Evolutionary conservation across 1,140 invertebrate genomes (phyloP), one percentile per base, ranked within the genome.

Genomic region (Cylas formicarius): DNA sequence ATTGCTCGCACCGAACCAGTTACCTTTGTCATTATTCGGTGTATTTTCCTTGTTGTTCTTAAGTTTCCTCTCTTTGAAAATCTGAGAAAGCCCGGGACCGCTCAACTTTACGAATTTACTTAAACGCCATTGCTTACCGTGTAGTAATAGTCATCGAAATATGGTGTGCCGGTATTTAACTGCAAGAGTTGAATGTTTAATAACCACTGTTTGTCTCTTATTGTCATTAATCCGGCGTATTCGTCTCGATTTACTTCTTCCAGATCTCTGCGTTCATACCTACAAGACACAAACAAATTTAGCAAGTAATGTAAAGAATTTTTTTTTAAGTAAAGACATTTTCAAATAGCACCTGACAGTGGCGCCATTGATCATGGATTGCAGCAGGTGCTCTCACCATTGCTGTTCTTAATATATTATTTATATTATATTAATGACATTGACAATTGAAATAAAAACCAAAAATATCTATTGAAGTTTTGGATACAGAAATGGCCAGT

Each of bases 111-210:
- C 4, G 11, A 31, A 6, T 4, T 31, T 4, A 31, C 29, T 13
- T 11, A 13, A 31, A 31, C 4, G 9, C 23, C 26, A 19, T 22
- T 31, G 45, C 41, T 66, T 47, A 74, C 85, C 22, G 82, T 85
- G 55, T 82, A 89, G 61, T 90, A 91, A 62, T 86, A 90, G 62
- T 90, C 86, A 56, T 89, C 85, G 51, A 87, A 77, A 59, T 88
- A 88, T 0, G 86, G 86, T 22, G 85, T 86, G 31, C 83, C 84
- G 1, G 86, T 87, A 52, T 86, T 85, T 0, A 95, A 69, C 63
- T 94, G 90, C 42, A 92, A 66, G 53, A 92, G 69, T 65, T 95
- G 91, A 57, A 96, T 94, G 61, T 91, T 91, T 32, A 90, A 80
- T 2, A 96, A 71, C 89, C 90, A 93, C 46, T 92, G 88, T 60